Evolutionary conservation across 2,113 vertebrate species (phyloP), one percentile per base, ranked within the genome.

Genomic region (Daboia siamensis): DNA sequence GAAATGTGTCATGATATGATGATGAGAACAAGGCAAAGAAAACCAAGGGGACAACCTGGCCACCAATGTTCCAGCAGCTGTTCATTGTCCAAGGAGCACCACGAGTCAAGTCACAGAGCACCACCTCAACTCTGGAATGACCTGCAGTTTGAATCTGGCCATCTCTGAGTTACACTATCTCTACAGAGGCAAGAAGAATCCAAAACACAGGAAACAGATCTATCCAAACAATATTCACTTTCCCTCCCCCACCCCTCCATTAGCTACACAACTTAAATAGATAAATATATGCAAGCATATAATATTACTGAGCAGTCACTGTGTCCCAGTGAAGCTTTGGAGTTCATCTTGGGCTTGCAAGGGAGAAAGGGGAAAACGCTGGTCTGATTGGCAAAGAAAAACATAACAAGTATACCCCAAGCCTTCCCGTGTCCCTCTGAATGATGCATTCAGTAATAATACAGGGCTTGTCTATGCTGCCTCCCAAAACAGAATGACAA

Each of bases 401-500:
- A 54, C 51, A 23, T n/a, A 44, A 44, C 33, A 24, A 87, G 59
- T 23, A 88, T 88, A 85, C 54, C 86, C 51, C 33, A 61, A 69
- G 84, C 46, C 89, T 87, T 26, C 89, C 59, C 33, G 44, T 48
- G 80, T 90, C 74, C 59, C 51, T 87, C 85, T 11, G 10, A 93
- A 86, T 74, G 59, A 56, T 56, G 85, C 39, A 56, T 87, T 74
- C 84, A 87, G 51, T 90, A 87, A 87, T 90, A 90, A 86, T 61
- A 90, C 88, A 93, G 89, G 51, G 61, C 61, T 90, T 74, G 92
- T 39, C 74, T 88, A 92, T 21, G 2, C 46, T 55, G 89, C 89
- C 89, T 90, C 85, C 80, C 59, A 74, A 89, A 90, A 93, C 89
- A 93, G 85, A 74, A 48, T 87, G 85, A 85, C 57, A 87, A 69